Evolutionary conservation across 1,140 invertebrate species (phyloP), one percentile per base, ranked within the genome.

Genomic region (Lordiphosa stackelbergi): DNA sequence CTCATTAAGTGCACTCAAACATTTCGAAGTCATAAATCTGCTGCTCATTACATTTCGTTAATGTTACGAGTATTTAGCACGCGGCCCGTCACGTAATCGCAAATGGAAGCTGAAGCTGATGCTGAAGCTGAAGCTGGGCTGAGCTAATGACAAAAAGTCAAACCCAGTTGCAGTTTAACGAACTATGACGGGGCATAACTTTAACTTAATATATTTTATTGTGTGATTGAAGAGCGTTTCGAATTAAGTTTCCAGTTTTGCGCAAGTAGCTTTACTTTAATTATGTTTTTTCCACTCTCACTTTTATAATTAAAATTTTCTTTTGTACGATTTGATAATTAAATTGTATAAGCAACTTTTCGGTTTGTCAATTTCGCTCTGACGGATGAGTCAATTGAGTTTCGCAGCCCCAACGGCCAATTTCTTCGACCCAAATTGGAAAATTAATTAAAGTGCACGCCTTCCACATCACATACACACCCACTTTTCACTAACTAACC

Each of bases 401-500:
- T 28, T 2, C 10, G 9, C 12, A 12, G 38, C 38, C 2, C 22
- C 19, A 12, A 13, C 11, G 8, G 49, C 19, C 16, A 40, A 52
- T 71, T 75, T 51, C 56, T 60, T 65, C 63, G 73, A 77, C 77
- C 78, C 59, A 83, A 75, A 83, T 69, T 66, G 55, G 52, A 83
- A 81, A 77, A 83, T 83, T 83, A 83, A 83, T 83, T 83, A 77
- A 83, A 81, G 78, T 77, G 60, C 58, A 81, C 77, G 72, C 77
- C 77, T 72, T 45, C 45, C 16, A 51, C 31, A 45, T 13, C 24
- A 40, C 56, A 55, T 24, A 57, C 75, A 73, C 75, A 75, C 74
- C 74, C 75, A 79, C 75, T 75, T 79, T 79, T 79, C 57, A 62
- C 71, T 72, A 79, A 73, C 74, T 79, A 79, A 79, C 77, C 69